Base-by-base conservation (phyloP, 2,113 vertebrate genomes). In the Percina caprodes region DNA sequence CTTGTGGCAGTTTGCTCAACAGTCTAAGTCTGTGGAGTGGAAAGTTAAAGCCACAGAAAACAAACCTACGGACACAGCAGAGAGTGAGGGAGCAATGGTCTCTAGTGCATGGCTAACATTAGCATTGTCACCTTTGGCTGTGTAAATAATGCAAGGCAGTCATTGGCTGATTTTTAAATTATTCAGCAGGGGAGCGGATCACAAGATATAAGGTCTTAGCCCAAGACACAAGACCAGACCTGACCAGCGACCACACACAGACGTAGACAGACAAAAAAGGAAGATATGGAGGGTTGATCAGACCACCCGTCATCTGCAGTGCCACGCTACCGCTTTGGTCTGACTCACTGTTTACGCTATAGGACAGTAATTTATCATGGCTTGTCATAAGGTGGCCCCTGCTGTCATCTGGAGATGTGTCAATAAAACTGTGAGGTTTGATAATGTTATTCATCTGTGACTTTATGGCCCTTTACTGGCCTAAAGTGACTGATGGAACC, bases 111-210 rank as follows among this genome's bases (percentile, higher is more conserved):
- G 82, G 68, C 74, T 89, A 75, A 88, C 83, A 67, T 89, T 80
- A 80, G 86, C 79, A 86, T 84, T 77, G 82, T 92, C 92, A 93
- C 92, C 90, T 93, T 94, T 92, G 93, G 92, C 84, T 77, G 78
- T 77, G 82, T 94, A 92, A 94, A 94, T 94, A 93, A 94, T 94
- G 92, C 91, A 94, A 58, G 70, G 68, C 85, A 88, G 89, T 81
- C 90, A 90, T 93, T 92, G 92, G 92, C 90, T 92, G 89, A 91
- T 92, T 88, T 82, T 86, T 94, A 30, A 93, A 94, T 94, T 91
- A 94, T 94, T 94, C 90, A 94, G 48, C 62, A 89, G 69, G 82
- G 69, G 85, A 92, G 88, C 76, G 48, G 89, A 92, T 93, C 85
- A 84, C 89, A 87, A 92, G 88, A 91, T 87, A 90, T 86, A 91